Percentiles rank a stretch among this genome's conserved stretches.
phyloP scores from a whole-genome alignment of 2,888 invertebrate genomes.

The Tiphia femorata region DNA sequence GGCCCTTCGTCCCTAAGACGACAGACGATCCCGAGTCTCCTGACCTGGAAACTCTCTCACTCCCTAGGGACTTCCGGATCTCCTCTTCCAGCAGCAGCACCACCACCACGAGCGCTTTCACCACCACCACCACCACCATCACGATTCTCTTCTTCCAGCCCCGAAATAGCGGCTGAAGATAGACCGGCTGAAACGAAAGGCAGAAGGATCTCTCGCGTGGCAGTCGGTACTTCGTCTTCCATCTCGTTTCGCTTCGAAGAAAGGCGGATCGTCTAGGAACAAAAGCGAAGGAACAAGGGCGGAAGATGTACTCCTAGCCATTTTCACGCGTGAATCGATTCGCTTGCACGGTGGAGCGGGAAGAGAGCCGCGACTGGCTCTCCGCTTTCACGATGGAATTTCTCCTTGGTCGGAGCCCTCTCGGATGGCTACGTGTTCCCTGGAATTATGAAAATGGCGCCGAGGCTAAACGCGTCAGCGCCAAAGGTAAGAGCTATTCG shows the following conservation, averaged over 20 bases:
- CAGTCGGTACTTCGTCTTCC: slow-evolving; percentile 38
- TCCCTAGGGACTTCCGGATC: slow-evolving; percentile 36
- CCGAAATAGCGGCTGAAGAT: slow-evolving; percentile 15
- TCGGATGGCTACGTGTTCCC: no score
- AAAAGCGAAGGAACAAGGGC: slow-evolving; percentile 24
- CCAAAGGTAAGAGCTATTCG: no score
- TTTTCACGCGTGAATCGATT: slow-evolving; percentile 22
- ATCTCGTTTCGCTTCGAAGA: slow-evolving; percentile 22
- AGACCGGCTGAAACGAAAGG: slow-evolving; percentile 3
- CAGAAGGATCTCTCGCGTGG: slow-evolving; percentile 33
- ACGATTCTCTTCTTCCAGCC: slow-evolving; percentile 10
- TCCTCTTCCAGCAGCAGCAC: slow-evolving; percentile 12
- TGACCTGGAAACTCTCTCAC: slow-evolving; percentile 47
- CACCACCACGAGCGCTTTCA: background rate
- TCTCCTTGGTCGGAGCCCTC: no score
- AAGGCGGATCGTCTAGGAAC: slow-evolving; percentile 33
- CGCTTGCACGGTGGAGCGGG: slow-evolving; percentile 1
- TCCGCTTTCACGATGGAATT: background rate
- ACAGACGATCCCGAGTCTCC: slow-evolving; percentile 46
- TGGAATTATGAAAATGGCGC: no score
- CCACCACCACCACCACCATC: background rate
- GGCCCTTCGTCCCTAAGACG: slow-evolving; percentile 43
- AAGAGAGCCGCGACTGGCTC: background rate
- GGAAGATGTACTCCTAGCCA: slow-evolving; percentile 27
- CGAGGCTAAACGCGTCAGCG: no score